phyloP scores from a whole-genome alignment of 2,797 vertebrate genomes.

The Erethizon dorsatum region DNA sequence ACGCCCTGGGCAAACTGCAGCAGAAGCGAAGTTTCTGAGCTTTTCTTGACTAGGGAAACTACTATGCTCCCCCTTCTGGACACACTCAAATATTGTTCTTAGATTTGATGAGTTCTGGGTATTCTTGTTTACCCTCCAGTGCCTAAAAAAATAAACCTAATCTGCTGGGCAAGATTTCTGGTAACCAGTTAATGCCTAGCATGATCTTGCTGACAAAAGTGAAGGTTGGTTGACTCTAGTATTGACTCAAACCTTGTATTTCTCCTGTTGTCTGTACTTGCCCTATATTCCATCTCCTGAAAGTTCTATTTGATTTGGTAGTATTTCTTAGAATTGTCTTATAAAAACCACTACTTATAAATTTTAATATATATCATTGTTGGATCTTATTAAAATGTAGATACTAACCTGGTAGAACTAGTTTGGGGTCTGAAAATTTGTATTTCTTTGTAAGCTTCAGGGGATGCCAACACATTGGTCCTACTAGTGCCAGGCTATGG shows the following conservation, averaged over 20 bases:
- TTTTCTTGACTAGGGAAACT: constrained; percentile 44
- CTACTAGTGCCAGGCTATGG: constrained; percentile 2
- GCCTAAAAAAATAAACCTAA: constrained; percentile 53
- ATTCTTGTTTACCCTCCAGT: constrained; percentile 24
- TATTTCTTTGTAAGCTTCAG: constrained; percentile 52
- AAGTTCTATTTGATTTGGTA: constrained; percentile 54
- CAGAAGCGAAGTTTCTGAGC: constrained; percentile 56
- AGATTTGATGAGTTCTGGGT: constrained; percentile 21
- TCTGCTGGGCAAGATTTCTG: constrained; percentile 14
- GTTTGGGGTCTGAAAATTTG: constrained; percentile 47
- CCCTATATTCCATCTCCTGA: constrained; percentile 33
- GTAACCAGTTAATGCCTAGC: constrained; percentile 29
- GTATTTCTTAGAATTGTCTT: constrained; percentile 48
- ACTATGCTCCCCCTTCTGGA: constrained; percentile 65
- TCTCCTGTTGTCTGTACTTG: constrained; percentile 20
- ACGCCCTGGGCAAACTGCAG: constrained; percentile 15
- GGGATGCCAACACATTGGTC: neutral
- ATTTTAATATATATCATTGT: constrained; percentile 59
- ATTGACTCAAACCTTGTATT: constrained; percentile 48
- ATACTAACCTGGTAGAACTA: constrained; percentile 44
- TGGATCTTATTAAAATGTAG: constrained; percentile 65
- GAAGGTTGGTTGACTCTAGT: neutral
- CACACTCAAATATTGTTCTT: constrained; percentile 54
- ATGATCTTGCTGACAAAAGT: constrained; percentile 63
- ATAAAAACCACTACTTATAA: constrained; percentile 51